Conservation (phyloP, 2,797 vertebrate genomes). For the Betta splendens region DNA sequence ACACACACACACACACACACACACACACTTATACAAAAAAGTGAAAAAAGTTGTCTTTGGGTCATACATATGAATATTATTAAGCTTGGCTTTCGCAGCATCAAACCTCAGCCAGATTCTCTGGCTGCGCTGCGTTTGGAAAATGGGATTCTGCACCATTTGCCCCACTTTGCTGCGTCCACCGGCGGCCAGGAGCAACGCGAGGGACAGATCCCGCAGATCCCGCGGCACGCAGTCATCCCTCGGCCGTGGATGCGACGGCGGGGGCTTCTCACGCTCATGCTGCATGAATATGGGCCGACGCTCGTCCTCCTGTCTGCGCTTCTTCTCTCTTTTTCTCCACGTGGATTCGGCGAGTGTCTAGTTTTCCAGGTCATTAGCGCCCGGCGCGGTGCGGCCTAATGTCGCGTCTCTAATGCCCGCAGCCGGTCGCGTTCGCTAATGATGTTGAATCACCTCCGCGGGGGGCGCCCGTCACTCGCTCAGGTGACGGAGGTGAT, state of each 20-base stretch:
- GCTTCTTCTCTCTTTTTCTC: slow-evolving; percentile 20
- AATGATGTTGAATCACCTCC: slow-evolving; percentile 82
- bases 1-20: slow-evolving; percentile 9
- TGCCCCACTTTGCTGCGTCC: slow-evolving; percentile 53
- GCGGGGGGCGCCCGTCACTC: slow-evolving; percentile 62
- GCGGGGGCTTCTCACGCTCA: too few relatives aligned
- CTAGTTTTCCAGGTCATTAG: slow-evolving; percentile 85
- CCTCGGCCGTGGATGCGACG: too few relatives aligned
- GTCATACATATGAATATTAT: slow-evolving; percentile 8
- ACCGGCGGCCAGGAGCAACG: slow-evolving; percentile 46
- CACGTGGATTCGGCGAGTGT: slow-evolving; percentile 63
- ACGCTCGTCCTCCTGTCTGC: too few relatives aligned
- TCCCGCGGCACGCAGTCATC: too few relatives aligned
- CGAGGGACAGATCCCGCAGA: slow-evolving; percentile 52
- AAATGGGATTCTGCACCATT: slow-evolving; percentile 56
- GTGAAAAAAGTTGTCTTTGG: slow-evolving; percentile 7
- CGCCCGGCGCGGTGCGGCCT: slow-evolving; percentile 74
- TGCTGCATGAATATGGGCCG: too few relatives aligned
- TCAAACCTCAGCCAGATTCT: slow-evolving; percentile 48
- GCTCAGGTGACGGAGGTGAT: slow-evolving; percentile 65
- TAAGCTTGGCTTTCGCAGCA: slow-evolving; percentile 31
- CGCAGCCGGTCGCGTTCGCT: slow-evolving; percentile 81
- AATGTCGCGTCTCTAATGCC: slow-evolving; percentile 86
- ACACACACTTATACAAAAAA: slow-evolving; percentile 4
- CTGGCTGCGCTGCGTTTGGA: slow-evolving; percentile 49